These are phyloP conservation scores for Ariolimax columbianus DNA, from an alignment of 2,888 invertebrate species.

Conservation along the genomic window DNA sequence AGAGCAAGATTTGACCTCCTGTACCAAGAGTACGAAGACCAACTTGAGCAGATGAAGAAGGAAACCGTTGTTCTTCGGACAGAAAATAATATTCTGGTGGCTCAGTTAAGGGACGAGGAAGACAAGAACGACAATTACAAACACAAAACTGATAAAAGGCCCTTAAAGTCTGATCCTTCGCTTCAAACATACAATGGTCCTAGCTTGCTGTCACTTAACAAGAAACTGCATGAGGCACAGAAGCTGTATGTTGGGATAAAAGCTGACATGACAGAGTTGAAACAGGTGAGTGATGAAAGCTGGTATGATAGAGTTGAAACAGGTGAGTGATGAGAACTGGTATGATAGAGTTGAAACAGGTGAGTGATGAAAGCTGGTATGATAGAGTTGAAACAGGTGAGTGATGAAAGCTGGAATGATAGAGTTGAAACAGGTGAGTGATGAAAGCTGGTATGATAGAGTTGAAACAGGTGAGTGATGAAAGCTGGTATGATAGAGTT, in stretches of 20 bases:
- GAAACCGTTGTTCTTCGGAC: slow-evolving; percentile 62
- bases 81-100: slow-evolving; percentile 67
- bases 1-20: slow-evolving; percentile 73
- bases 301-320: not conserved
- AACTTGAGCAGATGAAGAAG: slow-evolving; percentile 66
- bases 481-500: no score
- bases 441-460: no score
- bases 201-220: slow-evolving; percentile 59
- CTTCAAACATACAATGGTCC: slow-evolving; percentile 31
- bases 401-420: no score
- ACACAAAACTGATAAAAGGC: not conserved
- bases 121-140: slow-evolving; percentile 20
- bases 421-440: no score
- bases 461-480: no score
- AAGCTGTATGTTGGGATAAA: slow-evolving; percentile 70
- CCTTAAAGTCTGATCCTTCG: not conserved
- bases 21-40: slow-evolving; percentile 76
- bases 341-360: no score
- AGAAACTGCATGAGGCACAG: slow-evolving; percentile 73
- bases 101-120: slow-evolving; percentile 59
- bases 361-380: no score
- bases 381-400: no score
- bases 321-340: not conserved
- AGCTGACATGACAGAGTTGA: slow-evolving; percentile 65
- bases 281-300: slow-evolving; percentile 67